phyloP scores from a whole-genome alignment of 2,888 invertebrate species.

The Beris chalybata region DNA sequence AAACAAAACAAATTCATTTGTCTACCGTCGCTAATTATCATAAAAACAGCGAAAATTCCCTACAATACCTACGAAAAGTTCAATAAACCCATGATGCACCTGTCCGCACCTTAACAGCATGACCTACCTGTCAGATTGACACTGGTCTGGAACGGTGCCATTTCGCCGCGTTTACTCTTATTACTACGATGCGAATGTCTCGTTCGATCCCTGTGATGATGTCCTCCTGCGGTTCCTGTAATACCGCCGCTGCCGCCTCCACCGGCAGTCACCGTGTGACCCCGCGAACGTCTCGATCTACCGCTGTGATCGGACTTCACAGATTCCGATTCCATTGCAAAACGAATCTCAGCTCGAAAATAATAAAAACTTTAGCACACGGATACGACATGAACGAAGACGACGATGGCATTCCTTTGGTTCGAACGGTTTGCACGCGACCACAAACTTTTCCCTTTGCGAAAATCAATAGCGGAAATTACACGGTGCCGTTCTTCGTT shows the following conservation, averaged over 20 bases:
- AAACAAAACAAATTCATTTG: too few relatives aligned
- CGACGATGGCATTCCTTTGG: constrained; percentile 16
- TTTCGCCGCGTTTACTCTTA: constrained; percentile 66
- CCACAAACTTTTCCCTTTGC: too few relatives aligned
- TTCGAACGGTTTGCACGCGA: not conserved
- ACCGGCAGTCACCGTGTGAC: constrained; percentile 54
- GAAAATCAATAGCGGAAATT: too few relatives aligned
- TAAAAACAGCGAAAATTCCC: too few relatives aligned
- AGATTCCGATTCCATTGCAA: constrained; percentile 88
- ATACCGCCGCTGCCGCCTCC: constrained; percentile 46
- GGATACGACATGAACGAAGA: constrained; percentile 8
- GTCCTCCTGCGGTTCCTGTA: constrained; percentile 49
- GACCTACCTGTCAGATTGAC: constrained; percentile 68
- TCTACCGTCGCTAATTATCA: too few relatives aligned
- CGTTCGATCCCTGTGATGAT: constrained; percentile 62
- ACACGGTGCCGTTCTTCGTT: too few relatives aligned
- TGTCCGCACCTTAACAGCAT: too few relatives aligned
- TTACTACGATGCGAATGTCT: constrained; percentile 64
- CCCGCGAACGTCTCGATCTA: constrained; percentile 71
- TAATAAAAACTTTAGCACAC: constrained; percentile 4
- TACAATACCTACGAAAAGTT: too few relatives aligned
- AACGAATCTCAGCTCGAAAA: constrained; percentile 5
- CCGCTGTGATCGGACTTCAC: constrained; percentile 90
- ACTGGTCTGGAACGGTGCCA: constrained; percentile 87
- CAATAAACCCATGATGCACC: too few relatives aligned